Percentiles rank a stretch among this genome's conserved stretches.
These are phyloP conservation scores for Amblyornis subalaris DNA, from an alignment of 2,113 vertebrate genomes.

Conservation along the genomic window DNA sequence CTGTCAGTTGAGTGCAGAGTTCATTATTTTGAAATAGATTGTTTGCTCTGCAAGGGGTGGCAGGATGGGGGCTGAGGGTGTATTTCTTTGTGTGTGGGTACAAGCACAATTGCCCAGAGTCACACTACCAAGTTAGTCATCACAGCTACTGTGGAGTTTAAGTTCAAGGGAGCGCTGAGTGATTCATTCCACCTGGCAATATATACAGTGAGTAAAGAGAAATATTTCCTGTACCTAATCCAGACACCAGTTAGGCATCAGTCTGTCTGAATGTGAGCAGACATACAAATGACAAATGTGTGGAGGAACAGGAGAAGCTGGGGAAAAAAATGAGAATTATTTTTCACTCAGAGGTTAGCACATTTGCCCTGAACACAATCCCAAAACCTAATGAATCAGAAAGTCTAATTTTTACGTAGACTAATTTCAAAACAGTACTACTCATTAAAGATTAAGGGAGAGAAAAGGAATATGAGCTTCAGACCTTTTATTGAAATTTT, in stretches of 20 bases:
- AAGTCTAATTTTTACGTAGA: conserved; percentile 17
- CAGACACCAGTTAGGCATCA: conserved; percentile 21
- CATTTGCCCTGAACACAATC: neutral
- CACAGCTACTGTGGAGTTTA: neutral
- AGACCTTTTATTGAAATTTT: conserved; percentile 25
- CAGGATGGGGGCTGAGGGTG: neutral
- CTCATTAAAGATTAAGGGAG: conserved; percentile 14
- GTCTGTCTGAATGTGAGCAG: conserved; percentile 18
- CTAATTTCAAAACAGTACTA: conserved; percentile 30
- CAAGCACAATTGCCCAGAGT: neutral
- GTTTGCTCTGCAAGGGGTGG: neutral
- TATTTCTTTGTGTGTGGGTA: neutral
- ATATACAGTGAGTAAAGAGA: neutral
- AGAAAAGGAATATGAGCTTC: conserved; percentile 2
- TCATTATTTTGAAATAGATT: neutral
- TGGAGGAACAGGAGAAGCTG: neutral
- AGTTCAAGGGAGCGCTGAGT: conserved; percentile 12
- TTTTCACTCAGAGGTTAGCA: conserved; percentile 32
- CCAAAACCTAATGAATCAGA: conserved; percentile 42
- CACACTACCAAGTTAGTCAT: neutral
- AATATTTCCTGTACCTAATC: conserved; percentile 11
- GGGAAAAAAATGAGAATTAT: neutral
- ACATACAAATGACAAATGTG: neutral
- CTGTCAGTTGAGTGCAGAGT: neutral
- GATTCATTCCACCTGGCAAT: conserved; percentile 46